A percentile compares a stretch with the other conserved stretches of the same genome.
These are phyloP conservation scores for Pollenia angustigena DNA, from an alignment of 2,888 invertebrate species.

Conservation along the genomic window DNA sequence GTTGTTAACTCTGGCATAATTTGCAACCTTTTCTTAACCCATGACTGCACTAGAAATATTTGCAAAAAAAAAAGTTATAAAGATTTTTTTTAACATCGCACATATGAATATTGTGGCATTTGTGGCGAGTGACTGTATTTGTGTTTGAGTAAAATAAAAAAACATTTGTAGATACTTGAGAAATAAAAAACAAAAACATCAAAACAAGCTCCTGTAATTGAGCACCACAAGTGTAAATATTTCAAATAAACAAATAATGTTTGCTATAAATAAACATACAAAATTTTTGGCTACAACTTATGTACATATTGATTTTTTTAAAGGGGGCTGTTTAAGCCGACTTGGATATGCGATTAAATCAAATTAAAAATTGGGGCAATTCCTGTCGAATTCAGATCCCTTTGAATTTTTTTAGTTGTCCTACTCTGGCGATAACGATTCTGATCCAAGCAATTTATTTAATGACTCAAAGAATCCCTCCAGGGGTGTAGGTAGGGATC, in stretches of 20 bases:
- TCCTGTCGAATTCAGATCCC: too few species aligned
- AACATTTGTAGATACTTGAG: conserved; percentile 50
- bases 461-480: too few species aligned
- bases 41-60: conserved; percentile 42
- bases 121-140: conserved; percentile 15
- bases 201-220: conserved; percentile 63
- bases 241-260: conserved; percentile 64
- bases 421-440: too few species aligned
- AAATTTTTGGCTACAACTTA: conserved; percentile 37
- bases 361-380: too few species aligned
- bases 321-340: background rate
- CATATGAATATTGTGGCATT: conserved; percentile 46
- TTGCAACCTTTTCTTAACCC: conserved; percentile 61
- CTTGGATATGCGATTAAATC: background rate
- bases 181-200: conserved; percentile 36
- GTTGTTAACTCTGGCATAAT: conserved; percentile 53
- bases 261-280: conserved; percentile 59
- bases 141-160: background rate
- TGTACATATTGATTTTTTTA: background rate
- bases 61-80: background rate
- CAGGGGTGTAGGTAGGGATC: too few species aligned
- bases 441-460: too few species aligned
- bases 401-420: too few species aligned
- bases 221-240: conserved; percentile 60
- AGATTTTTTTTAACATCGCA: conserved; percentile 25